Percentiles rank a stretch among this genome's conserved stretches.
These are phyloP conservation scores for Lithophane leautieri DNA, from an alignment of 2,888 invertebrate genomes.

Conservation along the genomic window DNA sequence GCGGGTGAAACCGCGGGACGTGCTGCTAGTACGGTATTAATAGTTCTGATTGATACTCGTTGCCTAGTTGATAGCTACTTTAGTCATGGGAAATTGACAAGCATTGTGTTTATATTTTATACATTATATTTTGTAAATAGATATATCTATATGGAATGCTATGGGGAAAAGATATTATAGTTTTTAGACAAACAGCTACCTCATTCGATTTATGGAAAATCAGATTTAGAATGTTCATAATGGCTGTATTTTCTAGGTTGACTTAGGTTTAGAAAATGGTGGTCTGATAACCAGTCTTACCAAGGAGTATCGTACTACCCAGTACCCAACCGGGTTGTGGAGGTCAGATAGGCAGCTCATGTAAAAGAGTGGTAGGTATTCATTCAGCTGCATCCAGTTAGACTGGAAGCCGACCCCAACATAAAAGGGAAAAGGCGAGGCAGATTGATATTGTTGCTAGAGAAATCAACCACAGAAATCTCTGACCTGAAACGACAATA, in stretches of 20 bases:
- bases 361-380: too few species aligned
- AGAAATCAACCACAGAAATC: too few species aligned
- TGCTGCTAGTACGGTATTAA: too few species aligned
- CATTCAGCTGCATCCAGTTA: too few species aligned
- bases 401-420: too few species aligned
- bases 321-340: too few species aligned
- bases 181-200: background rate
- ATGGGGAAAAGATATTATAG: background rate
- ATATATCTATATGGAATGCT: background rate
- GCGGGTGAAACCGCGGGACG: too few species aligned
- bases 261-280: background rate
- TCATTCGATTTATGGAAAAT: background rate
- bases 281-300: too few species aligned
- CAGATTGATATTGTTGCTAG: too few species aligned
- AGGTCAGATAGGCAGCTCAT: too few species aligned
- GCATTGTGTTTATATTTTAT: background rate
- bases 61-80: background rate
- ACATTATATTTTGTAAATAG: background rate
- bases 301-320: too few species aligned
- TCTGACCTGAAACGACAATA: background rate
- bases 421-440: too few species aligned
- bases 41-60: background rate
- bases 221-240: background rate
- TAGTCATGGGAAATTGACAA: background rate
- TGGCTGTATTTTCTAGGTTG: background rate